A percentile compares a stretch with the other conserved stretches of the same genome.
phyloP scores from a whole-genome alignment of 2,888 invertebrate genomes.

The Pedicia rivosa region DNA sequence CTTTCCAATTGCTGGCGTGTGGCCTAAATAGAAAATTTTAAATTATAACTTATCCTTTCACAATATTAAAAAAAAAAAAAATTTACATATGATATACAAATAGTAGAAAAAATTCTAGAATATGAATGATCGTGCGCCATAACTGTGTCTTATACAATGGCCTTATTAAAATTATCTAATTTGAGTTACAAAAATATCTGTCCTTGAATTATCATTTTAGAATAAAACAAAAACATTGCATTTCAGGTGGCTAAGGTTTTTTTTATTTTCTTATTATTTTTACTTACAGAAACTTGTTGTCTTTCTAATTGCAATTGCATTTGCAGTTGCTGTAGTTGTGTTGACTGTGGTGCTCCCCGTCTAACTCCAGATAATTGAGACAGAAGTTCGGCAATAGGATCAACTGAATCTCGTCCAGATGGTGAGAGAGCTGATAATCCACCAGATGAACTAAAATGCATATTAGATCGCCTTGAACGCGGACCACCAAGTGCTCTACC shows the following conservation, averaged over 20 bases:
- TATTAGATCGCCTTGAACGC: slow-evolving; percentile 75
- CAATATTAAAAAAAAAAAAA: too few species aligned
- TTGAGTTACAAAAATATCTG: too few species aligned
- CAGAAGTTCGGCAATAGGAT: slow-evolving; percentile 90
- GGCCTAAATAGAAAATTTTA: too few species aligned
- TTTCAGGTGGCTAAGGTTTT: neutral
- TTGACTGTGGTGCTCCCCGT: slow-evolving; percentile 44
- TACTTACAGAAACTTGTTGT: slow-evolving; percentile 58
- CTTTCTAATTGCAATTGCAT: slow-evolving; percentile 88
- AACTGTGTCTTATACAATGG: too few species aligned
- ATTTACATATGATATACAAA: too few species aligned
- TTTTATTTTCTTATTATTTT: slow-evolving; percentile 3
- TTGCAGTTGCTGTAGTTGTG: slow-evolving; percentile 83
- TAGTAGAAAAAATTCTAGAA: too few species aligned
- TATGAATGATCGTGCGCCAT: too few species aligned
- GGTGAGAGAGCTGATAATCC: slow-evolving; percentile 76
- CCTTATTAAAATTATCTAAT: too few species aligned
- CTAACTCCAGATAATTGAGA: slow-evolving; percentile 91
- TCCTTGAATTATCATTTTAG: too few species aligned
- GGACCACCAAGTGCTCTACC: slow-evolving; percentile 56
- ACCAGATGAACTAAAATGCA: slow-evolving; percentile 86
- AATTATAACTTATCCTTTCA: too few species aligned
- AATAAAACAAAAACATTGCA: neutral
- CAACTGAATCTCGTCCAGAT: slow-evolving; percentile 79
- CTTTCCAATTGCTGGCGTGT: slow-evolving; percentile 81